phyloP scores from a whole-genome alignment of 2,888 invertebrate species.

The Ophioninae sp. region DNA sequence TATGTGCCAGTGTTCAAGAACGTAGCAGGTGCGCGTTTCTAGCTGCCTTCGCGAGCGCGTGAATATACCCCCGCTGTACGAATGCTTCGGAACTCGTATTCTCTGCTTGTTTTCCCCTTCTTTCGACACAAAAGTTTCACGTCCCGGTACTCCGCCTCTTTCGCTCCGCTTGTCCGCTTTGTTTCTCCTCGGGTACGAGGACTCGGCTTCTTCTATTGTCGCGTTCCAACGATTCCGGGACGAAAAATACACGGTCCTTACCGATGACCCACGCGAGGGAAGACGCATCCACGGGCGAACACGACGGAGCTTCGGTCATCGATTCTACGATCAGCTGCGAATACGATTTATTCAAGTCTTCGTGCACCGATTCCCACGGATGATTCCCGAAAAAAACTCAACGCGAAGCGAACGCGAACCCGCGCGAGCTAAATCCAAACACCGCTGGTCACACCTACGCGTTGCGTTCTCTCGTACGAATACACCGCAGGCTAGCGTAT shows the following conservation, averaged over 20 bases:
- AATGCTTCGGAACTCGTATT: not conserved
- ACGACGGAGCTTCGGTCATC: not conserved
- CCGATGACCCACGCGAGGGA: not conserved
- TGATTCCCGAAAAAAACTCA: slow-evolving; percentile 1
- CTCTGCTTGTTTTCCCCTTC: slow-evolving; percentile 2
- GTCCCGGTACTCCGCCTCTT: not conserved
- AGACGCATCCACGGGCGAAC: not conserved
- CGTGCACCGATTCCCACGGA: slow-evolving; percentile 23
- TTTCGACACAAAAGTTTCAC: slow-evolving; percentile 13
- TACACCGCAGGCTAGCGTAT: not conserved
- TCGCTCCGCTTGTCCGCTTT: not conserved
- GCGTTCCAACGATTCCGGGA: not conserved
- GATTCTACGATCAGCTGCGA: not conserved
- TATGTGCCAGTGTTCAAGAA: slow-evolving; percentile 4
- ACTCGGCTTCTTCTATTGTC: not conserved
- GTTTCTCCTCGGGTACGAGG: not conserved
- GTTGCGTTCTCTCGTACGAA: slow-evolving; percentile 30
- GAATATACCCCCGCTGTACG: slow-evolving; percentile 20
- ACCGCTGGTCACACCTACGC: slow-evolving; percentile 44
- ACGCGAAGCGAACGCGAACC: slow-evolving; percentile 22
- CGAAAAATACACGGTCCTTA: not conserved
- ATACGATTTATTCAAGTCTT: slow-evolving; percentile 10
- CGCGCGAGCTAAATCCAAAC: slow-evolving; percentile 29
- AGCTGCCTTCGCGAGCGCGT: not conserved
- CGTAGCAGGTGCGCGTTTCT: slow-evolving; percentile 21